phyloP scores from a whole-genome alignment of 2,888 invertebrate species.

The Chloroclysta siterata region DNA sequence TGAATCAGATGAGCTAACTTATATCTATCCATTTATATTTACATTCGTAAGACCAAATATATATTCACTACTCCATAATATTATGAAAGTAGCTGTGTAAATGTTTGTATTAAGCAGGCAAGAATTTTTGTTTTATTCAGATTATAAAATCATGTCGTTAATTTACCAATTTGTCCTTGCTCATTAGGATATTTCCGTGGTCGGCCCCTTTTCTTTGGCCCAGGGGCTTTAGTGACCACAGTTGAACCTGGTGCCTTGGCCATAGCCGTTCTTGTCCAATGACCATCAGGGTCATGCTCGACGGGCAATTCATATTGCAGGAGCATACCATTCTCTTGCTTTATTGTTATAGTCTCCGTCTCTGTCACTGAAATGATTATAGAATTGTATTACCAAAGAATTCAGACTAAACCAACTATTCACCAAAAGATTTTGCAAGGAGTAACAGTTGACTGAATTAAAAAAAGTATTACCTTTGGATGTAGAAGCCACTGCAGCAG shows the following conservation, averaged over 20 bases:
- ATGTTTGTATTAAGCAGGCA: too few relatives aligned
- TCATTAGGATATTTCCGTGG: constrained; percentile 81
- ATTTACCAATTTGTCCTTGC: constrained; percentile 74
- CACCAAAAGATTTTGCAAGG: too few relatives aligned
- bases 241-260: constrained; percentile 60
- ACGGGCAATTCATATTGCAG: constrained; percentile 80
- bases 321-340: constrained; percentile 79
- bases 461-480: constrained; percentile 56
- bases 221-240: constrained; percentile 75
- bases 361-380: constrained; percentile 55
- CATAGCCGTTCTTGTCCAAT: constrained; percentile 68
- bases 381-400: not conserved
- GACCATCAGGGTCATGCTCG: constrained; percentile 72
- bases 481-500: constrained; percentile 62
- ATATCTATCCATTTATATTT: too few relatives aligned
- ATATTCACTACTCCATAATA: too few relatives aligned
- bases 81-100: too few relatives aligned
- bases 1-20: too few relatives aligned
- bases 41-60: too few relatives aligned
- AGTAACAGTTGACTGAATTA: too few relatives aligned
- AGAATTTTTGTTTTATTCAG: too few relatives aligned
- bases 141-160: too few relatives aligned
- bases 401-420: not conserved
- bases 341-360: constrained; percentile 81
- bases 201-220: constrained; percentile 71